Evolutionary conservation across 2,113 vertebrate species (phyloP), one percentile per base, ranked within the genome.

Genomic region (Psittacara wagleri): DNA sequence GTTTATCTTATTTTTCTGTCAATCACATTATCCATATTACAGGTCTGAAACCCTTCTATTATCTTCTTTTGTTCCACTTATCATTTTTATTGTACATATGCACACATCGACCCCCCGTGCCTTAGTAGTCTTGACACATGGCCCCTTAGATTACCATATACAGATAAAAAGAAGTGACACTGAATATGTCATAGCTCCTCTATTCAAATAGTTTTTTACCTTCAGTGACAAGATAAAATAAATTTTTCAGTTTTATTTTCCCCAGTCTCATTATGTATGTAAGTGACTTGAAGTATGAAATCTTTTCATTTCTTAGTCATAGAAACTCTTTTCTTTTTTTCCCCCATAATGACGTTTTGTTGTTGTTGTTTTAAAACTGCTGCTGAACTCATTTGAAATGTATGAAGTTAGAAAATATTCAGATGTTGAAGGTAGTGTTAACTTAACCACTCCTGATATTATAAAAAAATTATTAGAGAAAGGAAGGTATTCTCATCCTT

Each of bases 241-340:
- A 73, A 46, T 55, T 33, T 62, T 55, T 3, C 13, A 20, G 69
- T 94, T 86, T 91, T 62, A 74, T 67, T 86, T 90, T 90, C 39
- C 28, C 11, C 5, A 4, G 7, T 86, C 78, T 86, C 39, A 73
- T 88, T 94, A 82, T 83, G 55, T 52, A 35, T 64, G 31, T 29
- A 52, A 70, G 37, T 59, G 51, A 48, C n/a, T 61, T 86, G 49
- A 93, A 69, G 59, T 29, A 35, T 72, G 37, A 80, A 73, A 39
- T 59, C 48, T 84, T 80, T 87, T 90, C 61, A 69, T 94, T 80
- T 75, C 92, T 91, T 67, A 80, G 90, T 74, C 59, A 90, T 16
- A 61, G 63, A 92, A 80, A 69, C 10, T 33, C 31, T 24, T 78
- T 83, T 77, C 18, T 57, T 24, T 35, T 57, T 83, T 48, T 11